Base-by-base conservation (phyloP, 2,797 vertebrate genomes). In the Xyrichtys novacula region DNA sequence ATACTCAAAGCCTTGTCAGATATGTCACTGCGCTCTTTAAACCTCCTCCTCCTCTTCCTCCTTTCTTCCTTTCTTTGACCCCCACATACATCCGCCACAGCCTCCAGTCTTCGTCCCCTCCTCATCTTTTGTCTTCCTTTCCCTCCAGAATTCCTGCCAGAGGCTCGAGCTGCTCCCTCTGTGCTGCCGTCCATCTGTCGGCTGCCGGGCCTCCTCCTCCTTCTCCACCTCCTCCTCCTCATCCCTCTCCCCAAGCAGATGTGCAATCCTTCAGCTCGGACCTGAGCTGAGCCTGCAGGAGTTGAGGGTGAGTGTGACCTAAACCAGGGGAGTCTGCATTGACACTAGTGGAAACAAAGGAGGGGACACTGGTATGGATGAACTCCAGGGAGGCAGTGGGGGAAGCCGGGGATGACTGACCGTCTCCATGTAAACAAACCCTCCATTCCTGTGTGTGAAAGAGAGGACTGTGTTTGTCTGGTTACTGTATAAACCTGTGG, bases 91-190 rank as follows among this genome's bases (percentile, higher is more conserved):
- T 10, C 32, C 38, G 7, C 43, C 44, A 40, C 73, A 42, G 75
- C 78, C 66, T 87, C 74, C 65, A 28, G 22, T 73, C 72, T 47
- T 67, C 38, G 8, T 65, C 74, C 54, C 81, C 49, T 85, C 81
- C 58, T 76, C 31, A 0, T 71, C 84, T 80, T 91, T 91, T 90
- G 89, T 90, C 85, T 81, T 25, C 20, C 68, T 84, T 91, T 90
- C 85, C 81, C 90, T 88, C 81, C 85, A 91, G 86, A 89, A 88
- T 83, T 88, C 80, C 57, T 55, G 58, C 81, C 76, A 34, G 42
- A 78, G 83, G 64, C 81, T 81, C 15, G 38, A 77, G 74, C 74
- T 70, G 68, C 54, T 66, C 72, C 42, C 77, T 34, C 58, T 22
- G 57, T 29, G 49, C 53, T 40, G 61, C 3, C 34, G 74, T 76